phyloP scores from a whole-genome alignment of 1,140 invertebrate species.

The Drosophila nigrodunni region DNA sequence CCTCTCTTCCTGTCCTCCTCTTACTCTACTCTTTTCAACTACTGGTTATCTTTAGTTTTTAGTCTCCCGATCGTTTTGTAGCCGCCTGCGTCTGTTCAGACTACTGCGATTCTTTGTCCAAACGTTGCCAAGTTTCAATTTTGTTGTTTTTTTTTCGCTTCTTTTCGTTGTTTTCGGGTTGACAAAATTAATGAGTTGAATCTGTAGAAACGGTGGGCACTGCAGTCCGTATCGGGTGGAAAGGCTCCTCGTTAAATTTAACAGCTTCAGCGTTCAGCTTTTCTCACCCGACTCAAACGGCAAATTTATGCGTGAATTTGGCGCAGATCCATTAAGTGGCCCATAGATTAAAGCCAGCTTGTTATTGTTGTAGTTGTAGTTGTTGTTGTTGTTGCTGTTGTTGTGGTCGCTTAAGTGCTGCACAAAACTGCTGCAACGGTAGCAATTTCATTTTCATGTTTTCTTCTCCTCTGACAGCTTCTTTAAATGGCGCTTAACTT shows the following conservation, averaged over 20 bases:
- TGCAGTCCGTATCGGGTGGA: background rate
- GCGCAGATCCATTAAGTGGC: constrained; percentile 83
- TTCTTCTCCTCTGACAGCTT: constrained; percentile 65
- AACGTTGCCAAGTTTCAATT: constrained; percentile 15
- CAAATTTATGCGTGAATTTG: constrained; percentile 84
- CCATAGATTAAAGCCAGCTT: constrained; percentile 69
- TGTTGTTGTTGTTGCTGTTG: constrained; percentile 44
- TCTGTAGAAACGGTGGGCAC: constrained; percentile 3
- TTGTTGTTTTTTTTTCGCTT: constrained; percentile 1
- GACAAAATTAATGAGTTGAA: constrained; percentile 81
- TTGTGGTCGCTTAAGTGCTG: constrained; percentile 47
- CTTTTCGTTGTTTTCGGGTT: constrained; percentile 60
- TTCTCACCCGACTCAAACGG: constrained; percentile 51
- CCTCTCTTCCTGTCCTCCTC: background rate
- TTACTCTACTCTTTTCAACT: constrained; percentile 1
- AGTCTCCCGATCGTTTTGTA: constrained; percentile 74
- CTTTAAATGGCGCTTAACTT: constrained; percentile 82
- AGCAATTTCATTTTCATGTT: constrained; percentile 54
- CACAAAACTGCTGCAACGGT: constrained; percentile 40
- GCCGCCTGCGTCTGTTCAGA: constrained; percentile 65
- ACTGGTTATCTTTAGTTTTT: constrained; percentile 59
- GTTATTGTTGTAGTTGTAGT: constrained; percentile 18
- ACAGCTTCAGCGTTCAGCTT: constrained; percentile 68
- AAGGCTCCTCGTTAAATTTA: constrained; percentile 70
- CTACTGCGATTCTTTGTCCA: constrained; percentile 75